Conservation (phyloP, 2,888 invertebrate genomes). For the Nymphalis urticae region DNA sequence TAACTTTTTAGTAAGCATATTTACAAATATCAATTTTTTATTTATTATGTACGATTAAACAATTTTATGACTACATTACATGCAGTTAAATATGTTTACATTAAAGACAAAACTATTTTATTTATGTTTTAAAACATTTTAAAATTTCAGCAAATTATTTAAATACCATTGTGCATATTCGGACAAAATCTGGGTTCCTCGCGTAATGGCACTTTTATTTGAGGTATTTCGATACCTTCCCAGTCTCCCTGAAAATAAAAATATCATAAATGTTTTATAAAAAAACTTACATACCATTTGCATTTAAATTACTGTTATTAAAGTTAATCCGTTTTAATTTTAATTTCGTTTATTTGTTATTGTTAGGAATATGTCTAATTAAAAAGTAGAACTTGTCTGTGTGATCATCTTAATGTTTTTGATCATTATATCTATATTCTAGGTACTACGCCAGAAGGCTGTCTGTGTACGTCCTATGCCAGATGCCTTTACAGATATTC, state of each 20-base stretch:
- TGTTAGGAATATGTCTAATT: too few relatives aligned
- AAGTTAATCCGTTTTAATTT: too few relatives aligned
- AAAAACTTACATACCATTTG: neutral
- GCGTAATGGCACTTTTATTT: slow-evolving; percentile 74
- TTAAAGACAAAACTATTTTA: neutral
- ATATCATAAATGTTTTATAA: neutral
- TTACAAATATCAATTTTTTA: neutral
- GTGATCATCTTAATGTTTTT: too few relatives aligned
- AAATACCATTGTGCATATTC: slow-evolving; percentile 25
- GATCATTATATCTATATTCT: too few relatives aligned
- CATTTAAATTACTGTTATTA: too few relatives aligned
- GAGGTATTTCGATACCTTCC: slow-evolving; percentile 81
- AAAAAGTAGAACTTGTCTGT: too few relatives aligned
- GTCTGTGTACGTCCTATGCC: too few relatives aligned
- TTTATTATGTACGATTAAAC: neutral
- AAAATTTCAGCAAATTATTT: neutral
- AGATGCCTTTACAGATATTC: too few relatives aligned
- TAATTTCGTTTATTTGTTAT: too few relatives aligned
- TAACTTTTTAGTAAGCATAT: neutral
- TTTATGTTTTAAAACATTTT: neutral
- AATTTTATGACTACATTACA: neutral
- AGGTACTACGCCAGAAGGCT: too few relatives aligned
- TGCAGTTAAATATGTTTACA: neutral
- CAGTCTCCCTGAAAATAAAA: slow-evolving; percentile 73
- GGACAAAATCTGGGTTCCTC: slow-evolving; percentile 65